Base-by-base conservation (phyloP, 2,797 vertebrate species). In the Petrocephalus sullivani region DNA sequence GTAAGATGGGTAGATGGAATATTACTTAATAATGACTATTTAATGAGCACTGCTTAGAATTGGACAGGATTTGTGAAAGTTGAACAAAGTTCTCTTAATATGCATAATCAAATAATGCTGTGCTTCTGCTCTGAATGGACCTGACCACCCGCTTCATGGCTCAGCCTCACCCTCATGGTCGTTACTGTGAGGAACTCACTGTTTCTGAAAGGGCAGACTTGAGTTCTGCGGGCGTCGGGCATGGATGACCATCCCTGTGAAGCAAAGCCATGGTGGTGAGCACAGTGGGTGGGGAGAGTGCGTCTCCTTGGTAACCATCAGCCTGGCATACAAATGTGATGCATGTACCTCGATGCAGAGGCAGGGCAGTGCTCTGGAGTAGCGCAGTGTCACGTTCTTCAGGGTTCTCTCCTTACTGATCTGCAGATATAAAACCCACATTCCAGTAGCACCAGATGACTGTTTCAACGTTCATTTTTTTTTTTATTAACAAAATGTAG, bases 301-400 rank as follows among this genome's bases (percentile, higher is more conserved):
- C 1, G 4, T 0, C 8, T 49, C 75, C 7, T 58, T 84, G 46
- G 14, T 19, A 49, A 4, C 4, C 86, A 67, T 81, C 3, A 21
- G 71, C 8, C 5, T 4, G 2, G 2, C 23, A 53, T 28, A 14
- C 19, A 3, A 7, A 84, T 21, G 16, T 4, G 57, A n/a, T 0
- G 9, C 8, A 37, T 60, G 92, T 95, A 96, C 95, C 95, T 96
- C 95, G 90, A 96, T 94, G 90, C 95, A 96, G 87, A 96, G 92
- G 88, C 94, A 94, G 16, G 94, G 94, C 0, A 93, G 89, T 3
- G 94, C 88, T 87, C 92, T 90, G 9, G 92, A 88, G 81, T 94
- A 93, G 10, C 87, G 90, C 87, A 94, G 90, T 51, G 93, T 93
- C 89, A 91, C 53, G 0, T 88, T 91, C 91, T 90, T 92, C 7